Conservation (phyloP, 2,113 vertebrate genomes). For the Podocnemis expansa region DNA sequence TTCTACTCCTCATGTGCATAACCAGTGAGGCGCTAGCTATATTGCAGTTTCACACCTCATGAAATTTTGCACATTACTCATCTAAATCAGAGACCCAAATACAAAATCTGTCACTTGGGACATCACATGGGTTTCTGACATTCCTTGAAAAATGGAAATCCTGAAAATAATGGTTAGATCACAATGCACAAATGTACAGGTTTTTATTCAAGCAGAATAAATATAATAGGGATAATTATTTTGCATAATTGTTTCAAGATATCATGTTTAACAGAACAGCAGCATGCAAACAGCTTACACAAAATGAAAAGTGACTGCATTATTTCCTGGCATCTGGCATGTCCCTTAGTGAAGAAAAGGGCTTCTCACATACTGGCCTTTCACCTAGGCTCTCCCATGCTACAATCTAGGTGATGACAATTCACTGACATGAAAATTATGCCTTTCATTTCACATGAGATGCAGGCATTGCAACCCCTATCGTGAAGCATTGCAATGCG, state of each 20-base stretch:
- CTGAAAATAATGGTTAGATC: constrained; percentile 39
- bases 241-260: constrained; percentile 48
- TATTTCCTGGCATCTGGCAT: constrained; percentile 64
- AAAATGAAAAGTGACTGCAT: constrained; percentile 7
- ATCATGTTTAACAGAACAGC: background rate
- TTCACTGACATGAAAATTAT: background rate
- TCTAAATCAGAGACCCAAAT: constrained; percentile 57
- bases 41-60: constrained; percentile 72
- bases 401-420: background rate
- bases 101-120: constrained; percentile 63
- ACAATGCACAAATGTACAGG: constrained; percentile 31
- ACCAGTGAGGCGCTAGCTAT: constrained; percentile 57
- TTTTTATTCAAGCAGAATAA: constrained; percentile 30
- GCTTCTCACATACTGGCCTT: constrained; percentile 43
- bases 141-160: constrained; percentile 19
- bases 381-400: background rate
- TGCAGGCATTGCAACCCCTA: background rate
- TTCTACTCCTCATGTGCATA: constrained; percentile 51
- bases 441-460: constrained; percentile 9
- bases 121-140: constrained; percentile 37
- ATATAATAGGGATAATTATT: constrained; percentile 5
- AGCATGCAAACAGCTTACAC: constrained; percentile 26
- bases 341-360: background rate
- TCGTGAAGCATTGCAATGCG: background rate
- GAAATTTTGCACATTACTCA: constrained; percentile 70